Base-by-base conservation (phyloP, 2,888 invertebrate genomes). In the Tuta absoluta region DNA sequence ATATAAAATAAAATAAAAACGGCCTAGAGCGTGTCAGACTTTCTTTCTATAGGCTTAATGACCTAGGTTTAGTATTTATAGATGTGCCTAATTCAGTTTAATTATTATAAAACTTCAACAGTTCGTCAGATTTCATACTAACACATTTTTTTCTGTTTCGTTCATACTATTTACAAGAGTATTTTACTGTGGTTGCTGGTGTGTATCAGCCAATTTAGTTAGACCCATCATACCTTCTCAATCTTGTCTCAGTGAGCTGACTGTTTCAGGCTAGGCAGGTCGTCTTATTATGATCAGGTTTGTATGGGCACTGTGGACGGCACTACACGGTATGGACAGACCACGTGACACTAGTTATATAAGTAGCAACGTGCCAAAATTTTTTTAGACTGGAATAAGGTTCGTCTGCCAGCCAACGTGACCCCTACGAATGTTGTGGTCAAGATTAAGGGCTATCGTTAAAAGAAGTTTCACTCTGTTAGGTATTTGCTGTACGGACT, bases 281-380 rank as follows among this genome's bases (percentile, higher is more conserved):
- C 56, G 1, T 8, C 1, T 24, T 28, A 56, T 8, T 33, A 1
- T 58, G 58, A 38, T 19, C 19, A 33, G 10, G 19, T 58, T 56
- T 38, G 17, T 38, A 58, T 33, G 17, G 38, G 33, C 33, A 28
- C 5, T 28, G 28, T 2, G 5, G n/a, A n/a, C n/a, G n/a, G n/a
- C n/a, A n/a, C n/a, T n/a, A n/a, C n/a, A n/a, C n/a, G 28, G 28
- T 28, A 28, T 28, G 28, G 28, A 2, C 14, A 33, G 28, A 2
- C 14, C n/a, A 58, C 58, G 58, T 58, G 58, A 58, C 38, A 33
- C 11, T 3, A 11, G 19, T 58, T 58, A 58, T 58, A 21, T 58
- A 58, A 58, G 58, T 12, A 21, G 12, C 58, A 58, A 58, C 58
- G 58, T 58, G 58, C 37, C 11, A 3, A n/a, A 4, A n/a, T 24